These are phyloP conservation scores for Boulengeromyrus knoepffleri DNA, from an alignment of 2,113 vertebrate genomes.

Conservation along the genomic window DNA sequence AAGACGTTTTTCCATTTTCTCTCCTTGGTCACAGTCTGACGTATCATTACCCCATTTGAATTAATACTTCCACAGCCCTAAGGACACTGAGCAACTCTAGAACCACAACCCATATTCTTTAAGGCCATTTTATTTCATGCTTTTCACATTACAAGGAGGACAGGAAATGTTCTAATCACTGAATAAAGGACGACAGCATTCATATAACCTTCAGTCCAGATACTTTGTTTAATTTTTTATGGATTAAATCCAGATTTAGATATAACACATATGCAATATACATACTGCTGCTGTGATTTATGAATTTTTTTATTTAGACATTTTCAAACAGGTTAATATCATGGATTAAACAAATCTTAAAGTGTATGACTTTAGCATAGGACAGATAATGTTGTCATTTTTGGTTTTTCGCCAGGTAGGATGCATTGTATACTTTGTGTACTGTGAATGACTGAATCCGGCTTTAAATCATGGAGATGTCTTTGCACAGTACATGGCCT, in stretches of 20 bases:
- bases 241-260: not conserved
- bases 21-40: conserved; percentile 54
- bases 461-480: conserved; percentile 60
- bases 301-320: not conserved
- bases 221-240: not conserved
- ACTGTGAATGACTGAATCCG: conserved; percentile 52
- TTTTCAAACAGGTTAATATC: not conserved
- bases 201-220: not conserved
- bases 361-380: not conserved
- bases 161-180: not conserved
- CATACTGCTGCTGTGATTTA: not conserved
- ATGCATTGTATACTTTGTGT: conserved; percentile 18
- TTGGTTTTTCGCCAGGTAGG: not conserved
- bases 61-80: conserved; percentile 39
- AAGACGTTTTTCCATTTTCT: conserved; percentile 56
- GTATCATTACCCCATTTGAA: conserved; percentile 57
- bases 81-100: not conserved
- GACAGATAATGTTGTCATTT: not conserved
- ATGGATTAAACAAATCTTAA: not conserved
- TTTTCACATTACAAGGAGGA: conserved; percentile 3
- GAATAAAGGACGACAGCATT: conserved; percentile 5
- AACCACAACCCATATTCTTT: not conserved
- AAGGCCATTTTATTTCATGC: conserved; percentile 8
- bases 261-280: not conserved
- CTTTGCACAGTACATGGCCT: conserved; percentile 57